Conservation (phyloP, 2,113 vertebrate genomes). For the Ophthalmolycus amberensis region DNA sequence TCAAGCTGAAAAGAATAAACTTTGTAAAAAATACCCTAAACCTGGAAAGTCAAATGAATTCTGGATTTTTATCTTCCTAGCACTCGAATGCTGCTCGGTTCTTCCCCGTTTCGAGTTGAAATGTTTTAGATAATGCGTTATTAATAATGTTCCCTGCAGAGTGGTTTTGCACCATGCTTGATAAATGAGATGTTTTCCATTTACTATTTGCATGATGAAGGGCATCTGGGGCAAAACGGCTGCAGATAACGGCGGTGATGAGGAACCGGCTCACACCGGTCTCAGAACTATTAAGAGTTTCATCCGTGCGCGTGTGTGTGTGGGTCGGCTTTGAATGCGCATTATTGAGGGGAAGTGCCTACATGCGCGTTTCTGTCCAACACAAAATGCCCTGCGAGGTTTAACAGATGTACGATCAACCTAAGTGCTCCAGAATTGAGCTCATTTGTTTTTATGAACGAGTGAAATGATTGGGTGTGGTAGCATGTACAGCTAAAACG, state of each 20-base stretch:
- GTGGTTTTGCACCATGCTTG: conserved; percentile 37
- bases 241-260: conserved; percentile 56
- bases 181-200: conserved; percentile 69
- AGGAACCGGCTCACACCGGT: conserved; percentile 40
- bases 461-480: neutral
- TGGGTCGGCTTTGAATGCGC: neutral
- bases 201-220: conserved; percentile 73
- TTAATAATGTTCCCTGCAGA: conserved; percentile 65
- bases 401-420: conserved; percentile 10
- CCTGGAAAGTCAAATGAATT: conserved; percentile 57
- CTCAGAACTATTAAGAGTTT: neutral
- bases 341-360: neutral
- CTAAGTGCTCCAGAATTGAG: conserved; percentile 3
- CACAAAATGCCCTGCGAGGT: neutral
- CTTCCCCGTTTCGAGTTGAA: conserved; percentile 57
- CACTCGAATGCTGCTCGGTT: conserved; percentile 15
- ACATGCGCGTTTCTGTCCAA: neutral
- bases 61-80: conserved; percentile 45
- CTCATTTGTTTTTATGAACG: conserved; percentile 25
- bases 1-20: conserved; percentile 12
- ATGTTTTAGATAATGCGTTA: conserved; percentile 67
- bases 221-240: conserved; percentile 52
- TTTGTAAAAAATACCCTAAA: neutral
- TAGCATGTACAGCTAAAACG: neutral
- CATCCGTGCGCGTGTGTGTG: neutral